Base-by-base conservation (phyloP, 2,888 invertebrate species). In the Scaeva pyrastri region DNA sequence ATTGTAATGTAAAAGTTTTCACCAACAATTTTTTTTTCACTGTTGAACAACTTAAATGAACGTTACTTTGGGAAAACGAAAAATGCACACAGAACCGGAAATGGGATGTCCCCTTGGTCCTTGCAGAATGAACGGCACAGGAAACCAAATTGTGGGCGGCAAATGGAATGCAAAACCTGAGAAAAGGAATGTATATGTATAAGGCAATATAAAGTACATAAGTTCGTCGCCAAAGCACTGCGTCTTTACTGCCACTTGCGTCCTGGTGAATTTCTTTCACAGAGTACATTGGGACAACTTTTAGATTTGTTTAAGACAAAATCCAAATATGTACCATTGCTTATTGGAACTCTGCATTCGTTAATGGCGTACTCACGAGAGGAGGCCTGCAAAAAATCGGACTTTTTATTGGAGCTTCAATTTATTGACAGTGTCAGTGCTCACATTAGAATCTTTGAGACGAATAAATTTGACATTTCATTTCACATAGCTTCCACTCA, bases 191-290 rank as follows among this genome's bases (percentile, higher is more conserved):
- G 60, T 84, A 62, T 76, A 52, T 66, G 66, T 75, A 72, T 80
- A 72, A 76, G 74, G n/a, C n/a, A 83, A 77, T 83, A 73, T 83
- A 80, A 85, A n/a, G n/a, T n/a, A n/a, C n/a, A 80, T 80, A 80
- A 85, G 76, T 43, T 76, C 75, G 84, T 80, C 80, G 84, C 84
- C 84, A 76, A 45, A 36, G 48, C 21, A 43, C 26, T 64, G 48
- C 48, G 60, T 56, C 60, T 14, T n/a, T 11, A 50, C 58, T 36
- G 66, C 71, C 68, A 56, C 66, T 60, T 62, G 21, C 60, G 36
- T 68, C 74, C 60, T 68, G 19, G 26, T 19, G 21, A 39, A 39
- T 12, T 52, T 68, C 6, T 21, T 52, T 68, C 36, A n/a, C 2
- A 21, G n/a, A 68, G 5, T 14, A 50, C 50, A 50, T 6, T 56